Base-by-base conservation (phyloP, 2,113 vertebrate species). In the Coptodon rendalli region DNA sequence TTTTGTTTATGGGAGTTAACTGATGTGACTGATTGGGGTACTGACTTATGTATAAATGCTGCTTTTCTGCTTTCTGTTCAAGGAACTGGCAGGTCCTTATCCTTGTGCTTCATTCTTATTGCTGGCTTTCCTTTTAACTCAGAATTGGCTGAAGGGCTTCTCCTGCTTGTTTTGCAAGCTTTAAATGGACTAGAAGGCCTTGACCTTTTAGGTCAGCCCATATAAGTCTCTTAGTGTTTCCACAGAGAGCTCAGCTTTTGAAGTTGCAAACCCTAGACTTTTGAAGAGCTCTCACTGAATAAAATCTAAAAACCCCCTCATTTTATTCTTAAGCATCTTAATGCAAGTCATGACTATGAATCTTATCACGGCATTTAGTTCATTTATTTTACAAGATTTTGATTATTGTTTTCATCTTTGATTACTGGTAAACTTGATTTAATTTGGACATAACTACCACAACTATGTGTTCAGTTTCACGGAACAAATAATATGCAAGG, bases 301-400 rank as follows among this genome's bases (percentile, higher is more conserved):
- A 22, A 87, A 81, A 83, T 87, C 16, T 9, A 50, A n/a, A 31
- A 19, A 0, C 0, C 0, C 6, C 19, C 7, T 22, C 5, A 22
- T 61, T 34, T 85, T 10, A 52, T 85, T 63, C 7, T 45, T 52
- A 78, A 78, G 45, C 13, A n/a, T 71, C 68, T 12, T 50, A 14
- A 13, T 34, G 13, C 43, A 59, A 66, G 24, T 83, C 2, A 59
- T 14, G n/a, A 27, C 52, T 63, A 27, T 56, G 13, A 82, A 53
- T 81, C 45, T 45, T 31, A 52, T 52, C 10, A 13, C 2, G 7
- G 16, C 16, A 78, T 52, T 78, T 78, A n/a, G 17, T 78, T 78
- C 0, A 31, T 78, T 78, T n/a, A 78, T 31, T 78, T 45, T n/a
- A n/a, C 78, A 82, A 27, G 54, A 61, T 79, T 43, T 24, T 79